A percentile compares a stretch with the other conserved stretches of the same genome.
phyloP scores from a whole-genome alignment of 2,797 vertebrate species.

The Channallabes apus region DNA sequence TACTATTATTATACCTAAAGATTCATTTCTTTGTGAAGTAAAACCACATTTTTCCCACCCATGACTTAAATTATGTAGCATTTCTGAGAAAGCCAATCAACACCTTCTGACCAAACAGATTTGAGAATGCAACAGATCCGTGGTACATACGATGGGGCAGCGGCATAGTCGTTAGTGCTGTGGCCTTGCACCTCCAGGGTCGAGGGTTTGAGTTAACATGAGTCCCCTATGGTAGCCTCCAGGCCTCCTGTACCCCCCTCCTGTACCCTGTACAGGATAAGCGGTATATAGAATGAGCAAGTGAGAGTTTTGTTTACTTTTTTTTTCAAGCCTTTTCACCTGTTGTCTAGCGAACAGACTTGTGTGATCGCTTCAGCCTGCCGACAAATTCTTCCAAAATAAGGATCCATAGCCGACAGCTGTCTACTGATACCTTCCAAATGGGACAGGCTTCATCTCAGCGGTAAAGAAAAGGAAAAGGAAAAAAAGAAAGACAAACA shows the following conservation, averaged over 20 bases:
- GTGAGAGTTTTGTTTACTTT: not conserved
- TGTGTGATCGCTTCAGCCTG: not conserved
- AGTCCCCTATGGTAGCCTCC: too few relatives aligned
- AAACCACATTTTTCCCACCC: too few relatives aligned
- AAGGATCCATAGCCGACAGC: slow-evolving; percentile 16
- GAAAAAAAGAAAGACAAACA: not conserved
- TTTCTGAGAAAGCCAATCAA: not conserved
- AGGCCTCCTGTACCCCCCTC: too few relatives aligned
- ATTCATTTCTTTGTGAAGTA: too few relatives aligned
- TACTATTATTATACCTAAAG: too few relatives aligned
- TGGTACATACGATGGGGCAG: not conserved
- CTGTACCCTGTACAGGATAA: too few relatives aligned
- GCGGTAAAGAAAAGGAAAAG: not conserved
- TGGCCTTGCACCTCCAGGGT: too few relatives aligned
- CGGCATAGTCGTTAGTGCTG: too few relatives aligned
- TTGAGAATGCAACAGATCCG: not conserved
- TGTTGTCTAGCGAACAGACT: not conserved
- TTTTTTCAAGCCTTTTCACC: not conserved
- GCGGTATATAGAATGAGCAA: too few relatives aligned
- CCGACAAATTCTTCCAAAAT: slow-evolving; percentile 11
- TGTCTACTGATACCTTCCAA: slow-evolving; percentile 23
- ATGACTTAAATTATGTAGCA: too few relatives aligned
- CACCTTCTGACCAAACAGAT: not conserved
- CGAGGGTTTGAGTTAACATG: too few relatives aligned
- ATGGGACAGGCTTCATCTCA: slow-evolving; percentile 25